Evolutionary conservation across 2,888 invertebrate genomes (phyloP).

Genomic region (Mellilla xanthometata): DNA sequence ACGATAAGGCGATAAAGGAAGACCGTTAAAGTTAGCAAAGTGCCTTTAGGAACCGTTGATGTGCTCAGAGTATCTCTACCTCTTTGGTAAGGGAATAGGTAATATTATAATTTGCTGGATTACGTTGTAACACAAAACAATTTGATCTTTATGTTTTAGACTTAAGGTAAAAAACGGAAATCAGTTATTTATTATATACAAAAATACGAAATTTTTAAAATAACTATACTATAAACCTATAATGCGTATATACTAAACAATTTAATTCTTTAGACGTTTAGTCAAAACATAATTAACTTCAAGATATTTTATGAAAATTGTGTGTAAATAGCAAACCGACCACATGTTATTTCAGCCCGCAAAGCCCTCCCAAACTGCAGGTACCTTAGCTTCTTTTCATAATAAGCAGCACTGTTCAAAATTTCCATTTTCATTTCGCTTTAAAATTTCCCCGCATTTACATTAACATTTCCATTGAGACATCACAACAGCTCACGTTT

Average conservation of each 20-base stretch:
- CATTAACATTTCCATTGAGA: conserved; percentile 23
- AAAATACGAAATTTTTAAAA: no score
- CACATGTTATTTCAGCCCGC: conserved; percentile 8
- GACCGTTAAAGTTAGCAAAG: conserved; percentile 18
- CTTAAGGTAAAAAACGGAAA: no score
- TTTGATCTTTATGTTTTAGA: no score
- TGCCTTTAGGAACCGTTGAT: conserved; percentile 3
- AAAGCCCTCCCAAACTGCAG: conserved; percentile 1
- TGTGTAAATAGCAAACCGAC: no score
- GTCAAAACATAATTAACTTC: no score
- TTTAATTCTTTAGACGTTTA: no score
- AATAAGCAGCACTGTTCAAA: conserved; percentile 8
- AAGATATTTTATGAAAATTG: no score
- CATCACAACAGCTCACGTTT: conserved; percentile 22
- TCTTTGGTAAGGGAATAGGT: not conserved
- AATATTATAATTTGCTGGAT: no score
- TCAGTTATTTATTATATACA: no score
- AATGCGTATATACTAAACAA: no score
- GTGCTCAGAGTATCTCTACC: not conserved
- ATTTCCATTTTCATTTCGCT: conserved; percentile 15
- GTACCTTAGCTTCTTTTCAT: conserved; percentile 6
- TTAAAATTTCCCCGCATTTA: conserved; percentile 16
- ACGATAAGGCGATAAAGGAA: conserved; percentile 25
- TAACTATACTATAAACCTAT: no score
- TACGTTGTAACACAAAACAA: no score